These are phyloP conservation scores for Erpornis zantholeuca DNA, from an alignment of 2,113 vertebrate species.

Conservation along the genomic window DNA sequence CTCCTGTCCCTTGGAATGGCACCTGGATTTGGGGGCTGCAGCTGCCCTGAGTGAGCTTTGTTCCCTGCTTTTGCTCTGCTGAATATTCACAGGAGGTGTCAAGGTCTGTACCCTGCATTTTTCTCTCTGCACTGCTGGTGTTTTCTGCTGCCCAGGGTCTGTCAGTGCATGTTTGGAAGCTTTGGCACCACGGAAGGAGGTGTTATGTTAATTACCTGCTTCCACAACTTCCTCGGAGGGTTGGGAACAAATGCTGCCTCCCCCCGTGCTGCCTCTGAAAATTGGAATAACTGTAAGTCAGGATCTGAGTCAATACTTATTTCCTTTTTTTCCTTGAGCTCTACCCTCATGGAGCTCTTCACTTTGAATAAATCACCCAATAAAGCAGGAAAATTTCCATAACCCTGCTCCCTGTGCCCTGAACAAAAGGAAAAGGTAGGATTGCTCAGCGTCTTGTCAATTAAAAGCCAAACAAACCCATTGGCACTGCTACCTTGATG, in stretches of 20 bases:
- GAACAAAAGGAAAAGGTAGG: background rate
- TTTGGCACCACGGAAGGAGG: background rate
- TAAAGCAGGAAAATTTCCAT: background rate
- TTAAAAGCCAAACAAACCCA: background rate
- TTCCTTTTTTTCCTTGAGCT: background rate
- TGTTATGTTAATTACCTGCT: background rate
- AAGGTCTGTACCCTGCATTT: background rate
- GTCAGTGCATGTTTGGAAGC: background rate
- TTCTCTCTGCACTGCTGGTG: background rate
- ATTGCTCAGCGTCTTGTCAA: background rate
- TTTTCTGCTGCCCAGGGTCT: background rate
- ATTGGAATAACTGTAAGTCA: background rate
- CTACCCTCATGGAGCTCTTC: background rate
- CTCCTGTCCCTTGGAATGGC: background rate
- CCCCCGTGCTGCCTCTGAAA: background rate
- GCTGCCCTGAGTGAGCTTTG: background rate
- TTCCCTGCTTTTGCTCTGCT: background rate
- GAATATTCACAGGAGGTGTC: background rate
- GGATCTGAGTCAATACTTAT: background rate
- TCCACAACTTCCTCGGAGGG: background rate
- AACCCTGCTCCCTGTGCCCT: fast-evolving
- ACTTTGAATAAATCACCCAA: background rate
- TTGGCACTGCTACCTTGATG: background rate
- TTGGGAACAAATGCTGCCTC: background rate
- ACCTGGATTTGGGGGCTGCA: background rate